Base-by-base conservation (phyloP, 2,888 invertebrate genomes). In the Phortica magna region DNA sequence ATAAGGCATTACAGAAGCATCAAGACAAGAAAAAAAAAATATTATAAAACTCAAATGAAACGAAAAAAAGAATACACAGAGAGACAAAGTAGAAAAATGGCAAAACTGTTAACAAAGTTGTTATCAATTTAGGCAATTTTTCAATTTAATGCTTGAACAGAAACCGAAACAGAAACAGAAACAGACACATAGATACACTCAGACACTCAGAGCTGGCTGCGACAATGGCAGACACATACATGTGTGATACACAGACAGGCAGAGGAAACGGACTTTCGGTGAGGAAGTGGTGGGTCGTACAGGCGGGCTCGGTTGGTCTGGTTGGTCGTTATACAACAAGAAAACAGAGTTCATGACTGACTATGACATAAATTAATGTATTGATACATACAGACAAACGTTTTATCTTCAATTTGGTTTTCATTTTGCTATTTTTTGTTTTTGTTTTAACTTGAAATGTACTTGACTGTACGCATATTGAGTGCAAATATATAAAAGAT, bases 121-220 rank as follows among this genome's bases (percentile, higher is more conserved):
- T 73, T 57, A 39, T 67, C 55, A 41, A 76, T 53, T 70, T 41
- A 10, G 67, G 61, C 48, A 74, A 67, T 71, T 77, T 73, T 75
- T 41, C 77, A 75, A 81, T 80, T 81, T 80, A 74, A 77, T 78
- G 77, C 78, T 72, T 77, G 71, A 75, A 59, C 53, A 39, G 73
- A 19, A 67, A 42, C 43, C 17, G n/a, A 65, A 14, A 41, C 31
- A 31, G 31, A 31, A 31, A 31, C 31, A 55, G 17, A 41, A 1
- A 67, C 39, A 65, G 14, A 31, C 0, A 64, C 64, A n/a, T n/a
- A 31, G 64, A 64, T n/a, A 31, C 7, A 31, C n/a, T 5, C n/a
- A 10, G 19, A n/a, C 19, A 64, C 17, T 64, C 19, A 64, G 22
- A 31, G 64, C 14, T 12, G 12, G 64, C 64, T 64, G n/a, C 55